phyloP scores from a whole-genome alignment of 2,113 vertebrate species.

The Sinocyclocheilus rhinocerous region DNA sequence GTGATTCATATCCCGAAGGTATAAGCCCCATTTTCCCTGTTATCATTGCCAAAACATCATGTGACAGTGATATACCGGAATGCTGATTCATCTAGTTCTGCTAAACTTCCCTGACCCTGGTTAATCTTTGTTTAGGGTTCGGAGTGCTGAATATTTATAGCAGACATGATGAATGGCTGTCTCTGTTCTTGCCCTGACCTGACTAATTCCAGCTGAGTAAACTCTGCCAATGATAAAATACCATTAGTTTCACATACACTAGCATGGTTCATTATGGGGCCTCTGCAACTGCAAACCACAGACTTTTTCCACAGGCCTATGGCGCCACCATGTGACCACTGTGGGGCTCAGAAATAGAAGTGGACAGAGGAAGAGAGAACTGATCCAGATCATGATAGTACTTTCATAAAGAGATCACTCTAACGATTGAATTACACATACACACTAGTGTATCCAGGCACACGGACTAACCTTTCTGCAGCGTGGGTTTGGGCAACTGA shows the following conservation, averaged over 20 bases:
- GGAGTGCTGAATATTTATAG: neutral
- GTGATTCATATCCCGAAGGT: neutral
- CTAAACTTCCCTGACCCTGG: constrained; percentile 2
- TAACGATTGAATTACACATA: neutral
- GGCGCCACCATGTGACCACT: constrained; percentile 34
- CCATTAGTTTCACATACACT: constrained; percentile 18
- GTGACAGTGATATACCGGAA: constrained; percentile 1
- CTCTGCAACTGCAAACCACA: neutral
- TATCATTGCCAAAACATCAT: neutral
- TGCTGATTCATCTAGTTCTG: constrained; percentile 7
- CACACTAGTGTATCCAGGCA: neutral
- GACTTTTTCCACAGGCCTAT: neutral
- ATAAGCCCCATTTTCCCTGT: neutral
- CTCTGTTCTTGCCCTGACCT: constrained; percentile 38
- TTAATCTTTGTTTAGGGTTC: neutral
- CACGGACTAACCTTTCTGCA: constrained; percentile 89
- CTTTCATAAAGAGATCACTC: neutral
- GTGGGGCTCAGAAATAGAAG: neutral
- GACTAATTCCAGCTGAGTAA: constrained; percentile 17
- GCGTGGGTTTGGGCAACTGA: constrained; percentile 94
- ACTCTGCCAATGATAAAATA: constrained; percentile 29
- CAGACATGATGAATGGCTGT: constrained; percentile 24
- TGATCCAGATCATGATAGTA: neutral
- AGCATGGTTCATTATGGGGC: constrained; percentile 11
- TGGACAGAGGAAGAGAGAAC: neutral